Conservation (phyloP, 1,140 invertebrate species). For the Zaprionus vittiger region DNA sequence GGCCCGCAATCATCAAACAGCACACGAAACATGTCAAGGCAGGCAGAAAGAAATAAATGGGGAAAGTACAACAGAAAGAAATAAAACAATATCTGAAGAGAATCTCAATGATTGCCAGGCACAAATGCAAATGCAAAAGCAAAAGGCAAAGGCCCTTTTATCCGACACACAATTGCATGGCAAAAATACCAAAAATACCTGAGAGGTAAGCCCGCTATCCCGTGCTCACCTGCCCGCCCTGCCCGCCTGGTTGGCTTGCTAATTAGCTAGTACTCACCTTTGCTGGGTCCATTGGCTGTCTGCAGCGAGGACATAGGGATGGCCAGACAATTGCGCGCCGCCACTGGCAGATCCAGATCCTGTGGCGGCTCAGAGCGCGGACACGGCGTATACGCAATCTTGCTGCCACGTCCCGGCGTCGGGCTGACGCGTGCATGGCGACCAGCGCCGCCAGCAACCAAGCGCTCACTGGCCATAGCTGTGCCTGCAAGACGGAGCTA, state of each 20-base stretch:
- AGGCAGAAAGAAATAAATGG: slow-evolving; percentile 4
- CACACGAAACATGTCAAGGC: slow-evolving; percentile 57
- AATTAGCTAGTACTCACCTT: slow-evolving; percentile 60
- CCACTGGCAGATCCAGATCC: slow-evolving; percentile 82
- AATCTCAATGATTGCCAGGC: slow-evolving; percentile 70
- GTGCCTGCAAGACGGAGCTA: slow-evolving; percentile 9
- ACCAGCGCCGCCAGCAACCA: slow-evolving; percentile 52
- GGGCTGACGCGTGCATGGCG: slow-evolving; percentile 84
- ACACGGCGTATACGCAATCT: slow-evolving; percentile 86
- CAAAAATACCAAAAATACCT: slow-evolving; percentile 51
- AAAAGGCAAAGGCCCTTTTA: slow-evolving; percentile 17
- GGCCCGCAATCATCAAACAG: slow-evolving; percentile 11
- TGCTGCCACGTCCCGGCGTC: slow-evolving; percentile 85
- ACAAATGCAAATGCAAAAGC: slow-evolving; percentile 50
- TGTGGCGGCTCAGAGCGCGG: slow-evolving; percentile 85
- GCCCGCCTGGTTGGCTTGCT: slow-evolving; percentile 11
- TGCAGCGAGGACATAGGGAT: slow-evolving; percentile 78
- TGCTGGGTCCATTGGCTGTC: slow-evolving; percentile 77
- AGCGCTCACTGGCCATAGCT: slow-evolving; percentile 68
- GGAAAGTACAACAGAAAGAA: slow-evolving; percentile 4
- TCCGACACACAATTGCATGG: slow-evolving; percentile 49
- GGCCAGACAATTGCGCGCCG: slow-evolving; percentile 69
- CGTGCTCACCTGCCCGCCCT: neutral
- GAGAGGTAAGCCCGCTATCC: slow-evolving; percentile 5
- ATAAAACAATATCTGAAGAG: slow-evolving; percentile 54